phyloP scores from a whole-genome alignment of 1,140 invertebrate genomes.

The Adelges cooleyi region DNA sequence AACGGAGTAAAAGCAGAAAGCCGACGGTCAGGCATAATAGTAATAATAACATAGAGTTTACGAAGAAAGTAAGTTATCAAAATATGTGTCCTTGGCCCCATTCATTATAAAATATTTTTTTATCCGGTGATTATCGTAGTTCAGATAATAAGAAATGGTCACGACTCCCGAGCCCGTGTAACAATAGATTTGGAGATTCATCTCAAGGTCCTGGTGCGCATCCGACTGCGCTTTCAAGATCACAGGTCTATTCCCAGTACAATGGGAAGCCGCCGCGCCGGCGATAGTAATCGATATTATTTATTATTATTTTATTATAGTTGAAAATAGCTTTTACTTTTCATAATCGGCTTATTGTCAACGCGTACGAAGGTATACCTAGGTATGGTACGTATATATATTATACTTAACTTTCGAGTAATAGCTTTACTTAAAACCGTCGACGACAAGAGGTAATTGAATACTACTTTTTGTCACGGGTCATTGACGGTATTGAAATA shows the following conservation, averaged over 20 bases:
- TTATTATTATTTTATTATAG: not conserved
- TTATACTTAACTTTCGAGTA: too few relatives aligned
- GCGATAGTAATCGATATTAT: conserved; percentile 20
- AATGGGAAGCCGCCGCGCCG: not conserved
- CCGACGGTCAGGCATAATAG: too few relatives aligned
- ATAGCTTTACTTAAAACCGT: too few relatives aligned
- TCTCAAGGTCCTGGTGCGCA: conserved; percentile 1
- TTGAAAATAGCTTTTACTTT: conserved; percentile 21
- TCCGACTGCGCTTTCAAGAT: conserved; percentile 7
- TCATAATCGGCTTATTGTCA: not conserved
- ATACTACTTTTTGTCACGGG: too few relatives aligned
- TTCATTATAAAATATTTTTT: not conserved
- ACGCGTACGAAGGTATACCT: too few relatives aligned
- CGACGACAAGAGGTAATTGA: too few relatives aligned
- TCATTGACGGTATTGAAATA: too few relatives aligned
- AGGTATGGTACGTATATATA: too few relatives aligned
- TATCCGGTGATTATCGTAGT: not conserved
- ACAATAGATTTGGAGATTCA: conserved; percentile 21
- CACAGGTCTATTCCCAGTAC: not conserved
- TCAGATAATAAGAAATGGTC: conserved; percentile 2
- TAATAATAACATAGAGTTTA: too few relatives aligned
- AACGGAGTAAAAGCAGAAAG: too few relatives aligned
- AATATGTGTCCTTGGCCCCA: conserved; percentile 13
- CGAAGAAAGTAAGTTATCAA: conserved; percentile 6
- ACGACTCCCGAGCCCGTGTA: not conserved